Base-by-base conservation (phyloP, 2,888 invertebrate genomes). In the Eumacrocentrus americanus region DNA sequence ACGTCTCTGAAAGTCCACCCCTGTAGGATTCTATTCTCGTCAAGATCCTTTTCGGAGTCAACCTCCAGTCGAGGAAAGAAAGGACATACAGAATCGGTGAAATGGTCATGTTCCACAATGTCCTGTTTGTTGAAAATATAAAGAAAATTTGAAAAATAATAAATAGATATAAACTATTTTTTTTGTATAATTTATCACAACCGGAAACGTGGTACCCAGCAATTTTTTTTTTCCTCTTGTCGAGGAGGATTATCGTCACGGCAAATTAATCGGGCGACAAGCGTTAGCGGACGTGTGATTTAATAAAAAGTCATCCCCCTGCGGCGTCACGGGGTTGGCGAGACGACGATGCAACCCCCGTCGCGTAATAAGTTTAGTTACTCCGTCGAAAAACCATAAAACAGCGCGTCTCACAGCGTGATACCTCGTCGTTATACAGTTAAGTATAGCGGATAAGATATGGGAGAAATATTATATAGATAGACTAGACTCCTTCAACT, bases 301-400 rank as follows among this genome's bases (percentile, higher is more conserved):
- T 74, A 76, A 78, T 77, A 76, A 78, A 77, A 78, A 73, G 71
- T 55, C 54, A 56, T 59, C 58, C 53, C 59, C 62, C 57, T 57
- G 62, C 55, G 52, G 50, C 62, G 50, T 44, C 40, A 53, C 61
- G 63, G 68, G 69, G 65, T 67, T 67, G 64, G 61, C 58, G 65
- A 65, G 63, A 61, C 65, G 57, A 58, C 58, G 63, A 58, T 52
- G 44, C 46, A 53, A 62, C 72, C 65, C 75, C 73, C 67, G 69
- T 63, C 55, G 77, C 59, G 79, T 79, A 80, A 80, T 79, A 78
- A 79, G 79, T 79, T 80, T 80, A 79, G 78, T 78, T 79, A 76
- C 78, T 71, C 72, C 72, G 75, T 70, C 68, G 75, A 76, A 74
- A 29, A 76, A 72, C 73, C 76, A 77, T 80, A 79, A 80, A 80